A percentile compares a stretch with the other conserved stretches of the same genome.
These are phyloP conservation scores for Morelia viridis DNA, from an alignment of 2,797 vertebrate species.

Conservation along the genomic window DNA sequence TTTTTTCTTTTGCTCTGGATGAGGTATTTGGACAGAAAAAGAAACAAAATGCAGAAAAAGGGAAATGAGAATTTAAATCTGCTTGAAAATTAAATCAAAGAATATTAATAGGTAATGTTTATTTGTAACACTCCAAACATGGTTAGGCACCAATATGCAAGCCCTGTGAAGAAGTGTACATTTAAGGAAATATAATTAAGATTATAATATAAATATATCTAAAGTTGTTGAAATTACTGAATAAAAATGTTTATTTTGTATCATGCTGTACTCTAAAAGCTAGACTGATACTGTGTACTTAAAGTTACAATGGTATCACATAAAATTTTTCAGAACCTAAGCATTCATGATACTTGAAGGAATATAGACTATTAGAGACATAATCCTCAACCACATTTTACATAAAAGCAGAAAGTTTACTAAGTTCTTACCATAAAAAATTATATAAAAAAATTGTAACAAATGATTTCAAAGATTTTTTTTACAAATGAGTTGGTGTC, in stretches of 20 bases:
- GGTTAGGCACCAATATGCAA: background rate
- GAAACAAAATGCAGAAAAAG: background rate
- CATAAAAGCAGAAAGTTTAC: background rate
- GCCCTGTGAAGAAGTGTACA: background rate
- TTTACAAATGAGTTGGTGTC: conserved; percentile 39
- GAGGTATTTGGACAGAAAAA: background rate
- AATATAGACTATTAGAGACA: background rate
- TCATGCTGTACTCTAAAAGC: background rate
- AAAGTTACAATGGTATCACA: background rate
- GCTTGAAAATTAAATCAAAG: background rate
- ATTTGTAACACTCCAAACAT: background rate
- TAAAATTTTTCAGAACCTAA: background rate
- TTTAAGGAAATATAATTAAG: background rate
- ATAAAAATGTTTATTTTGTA: background rate
- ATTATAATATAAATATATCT: background rate
- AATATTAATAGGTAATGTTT: background rate
- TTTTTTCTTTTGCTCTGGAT: background rate
- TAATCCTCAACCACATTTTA: background rate
- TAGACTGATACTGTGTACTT: background rate
- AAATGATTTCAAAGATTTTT: conserved; percentile 14
- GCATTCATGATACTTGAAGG: background rate
- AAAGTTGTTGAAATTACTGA: background rate
- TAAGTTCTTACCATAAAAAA: background rate
- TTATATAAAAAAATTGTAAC: conserved; percentile 8
- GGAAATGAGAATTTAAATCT: background rate